These are phyloP conservation scores for Argyresthia goedartella DNA, from an alignment of 2,888 invertebrate genomes.

Conservation along the genomic window DNA sequence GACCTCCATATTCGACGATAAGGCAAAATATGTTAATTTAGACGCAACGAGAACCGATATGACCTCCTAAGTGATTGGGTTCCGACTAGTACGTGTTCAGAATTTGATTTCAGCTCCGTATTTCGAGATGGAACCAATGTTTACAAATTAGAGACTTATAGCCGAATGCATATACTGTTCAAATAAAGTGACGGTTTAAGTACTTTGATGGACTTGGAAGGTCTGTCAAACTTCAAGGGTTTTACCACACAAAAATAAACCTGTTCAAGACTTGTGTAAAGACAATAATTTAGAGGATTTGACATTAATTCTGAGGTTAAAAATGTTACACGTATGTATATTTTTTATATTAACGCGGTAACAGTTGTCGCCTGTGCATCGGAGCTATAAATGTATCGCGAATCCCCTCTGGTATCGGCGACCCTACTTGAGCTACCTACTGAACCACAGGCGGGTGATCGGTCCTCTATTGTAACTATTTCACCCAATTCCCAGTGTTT, in stretches of 20 bases:
- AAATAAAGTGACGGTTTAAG: slow-evolving; percentile 34
- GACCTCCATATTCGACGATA: slow-evolving; percentile 58
- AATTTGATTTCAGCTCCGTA: slow-evolving; percentile 42
- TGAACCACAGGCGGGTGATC: too few species aligned
- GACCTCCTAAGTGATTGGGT: slow-evolving; percentile 69
- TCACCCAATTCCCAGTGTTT: too few species aligned
- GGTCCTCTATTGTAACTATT: too few species aligned
- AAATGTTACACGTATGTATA: too few species aligned
- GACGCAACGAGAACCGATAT: slow-evolving; percentile 51
- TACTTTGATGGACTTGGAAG: slow-evolving; percentile 31
- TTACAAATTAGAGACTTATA: slow-evolving; percentile 52
- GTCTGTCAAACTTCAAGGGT: slow-evolving; percentile 24
- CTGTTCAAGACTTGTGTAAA: too few species aligned
- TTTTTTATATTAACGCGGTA: too few species aligned
- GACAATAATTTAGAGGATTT: too few species aligned
- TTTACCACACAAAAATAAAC: neutral
- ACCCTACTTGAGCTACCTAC: too few species aligned
- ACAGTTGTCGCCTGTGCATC: too few species aligned
- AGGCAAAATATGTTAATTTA: slow-evolving; percentile 68
- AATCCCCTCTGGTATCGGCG: too few species aligned
- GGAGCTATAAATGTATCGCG: too few species aligned
- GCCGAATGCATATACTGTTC: neutral
- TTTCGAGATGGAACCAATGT: slow-evolving; percentile 50
- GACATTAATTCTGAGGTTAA: too few species aligned
- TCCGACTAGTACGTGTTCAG: slow-evolving; percentile 51